Evolutionary conservation across 2,888 invertebrate species (phyloP), one percentile per base, ranked within the genome.

Genomic region (Bruchidius siliquastri): DNA sequence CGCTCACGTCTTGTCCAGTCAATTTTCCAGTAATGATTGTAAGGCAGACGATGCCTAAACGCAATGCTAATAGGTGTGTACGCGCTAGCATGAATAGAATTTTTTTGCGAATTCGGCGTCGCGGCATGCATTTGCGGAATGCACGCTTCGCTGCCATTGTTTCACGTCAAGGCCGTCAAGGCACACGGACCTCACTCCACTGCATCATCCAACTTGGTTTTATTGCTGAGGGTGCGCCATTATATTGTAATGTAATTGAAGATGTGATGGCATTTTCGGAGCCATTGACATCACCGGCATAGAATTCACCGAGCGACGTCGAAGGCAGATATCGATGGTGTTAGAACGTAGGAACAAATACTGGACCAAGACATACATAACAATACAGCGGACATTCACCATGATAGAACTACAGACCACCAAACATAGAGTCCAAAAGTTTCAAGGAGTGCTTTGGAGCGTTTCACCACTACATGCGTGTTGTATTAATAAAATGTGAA

Each of bases 71-170:
- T 78, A 74, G 71, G 69, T 66, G 74, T 76, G 74, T 74, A 76
- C 72, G 71, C 67, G 71, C 26, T 67, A 71, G 72, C 69, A 78
- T 77, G 75, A 74, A 74, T 76, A 71, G 72, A 71, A 74, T 73
- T 74, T 78, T 76, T 75, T 78, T 78, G 79, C 81, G 79, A 79
- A 80, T 82, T 82, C 77, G 81, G 79, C 80, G 80, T 81, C 78
- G 74, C 80, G 49, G 49, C 49, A 13, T 76, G 80, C 80, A 79
- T 79, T 80, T 78, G 74, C 73, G 75, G 80, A 81, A 82, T 82
- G 81, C 81, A 81, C 78, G 77, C 76, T 79, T 79, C 77, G 76
- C 79, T 77, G 76, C 73, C 75, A 75, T 73, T 73, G 75, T 73
- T 75, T 67, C 32, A 68, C 30, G 67, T 72, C 26, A 68, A 32